Base-by-base conservation (phyloP, 1,140 invertebrate species). In the Leptinotarsa undecemlineata region DNA sequence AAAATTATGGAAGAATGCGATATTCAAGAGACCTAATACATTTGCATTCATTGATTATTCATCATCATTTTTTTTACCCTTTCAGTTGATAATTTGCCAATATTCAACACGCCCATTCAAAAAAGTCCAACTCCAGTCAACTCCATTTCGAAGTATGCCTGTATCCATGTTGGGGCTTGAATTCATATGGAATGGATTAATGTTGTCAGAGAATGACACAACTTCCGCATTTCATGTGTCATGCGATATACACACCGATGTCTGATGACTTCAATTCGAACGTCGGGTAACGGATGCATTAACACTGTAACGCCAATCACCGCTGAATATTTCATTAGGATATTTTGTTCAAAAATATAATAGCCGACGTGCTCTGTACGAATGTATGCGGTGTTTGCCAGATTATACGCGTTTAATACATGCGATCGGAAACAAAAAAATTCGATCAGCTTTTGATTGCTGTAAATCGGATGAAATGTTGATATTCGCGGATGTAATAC, bases 231-330 rank as follows among this genome's bases (percentile, higher is more conserved):
- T 57, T 57, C 51, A 57, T 19, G 51, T 57, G 17, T 57, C 51
- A 57, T 17, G 51, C 51, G 15, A 57, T 57, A 57, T 57, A 57
- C 51, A 57, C 51, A 57, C 51, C 51, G n/a, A 15, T 57, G 15
- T 57, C 51, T 57, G 51, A 57, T 57, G 51, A 57, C 15, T 57
- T 57, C 51, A 57, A 57, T 57, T 57, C 51, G 51, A 17, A 57
- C 51, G 51, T 57, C 51, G 51, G 51, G n/a, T 57, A 57, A 57
- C 51, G 51, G 51, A 57, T 57, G 51, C 51, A 57, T 57, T 57
- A 17, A 57, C 51, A 57, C 51, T 57, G 51, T 15, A 57, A 57
- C 51, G 51, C 51, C 51, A 57, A 57, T 57, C 51, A 57, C 51
- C 51, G 51, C n/a, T 15, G 51, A 57, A 57, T 57, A 57, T 57